These are phyloP conservation scores for Drosophila triauraria DNA, from an alignment of 1,140 invertebrate species.

Conservation along the genomic window DNA sequence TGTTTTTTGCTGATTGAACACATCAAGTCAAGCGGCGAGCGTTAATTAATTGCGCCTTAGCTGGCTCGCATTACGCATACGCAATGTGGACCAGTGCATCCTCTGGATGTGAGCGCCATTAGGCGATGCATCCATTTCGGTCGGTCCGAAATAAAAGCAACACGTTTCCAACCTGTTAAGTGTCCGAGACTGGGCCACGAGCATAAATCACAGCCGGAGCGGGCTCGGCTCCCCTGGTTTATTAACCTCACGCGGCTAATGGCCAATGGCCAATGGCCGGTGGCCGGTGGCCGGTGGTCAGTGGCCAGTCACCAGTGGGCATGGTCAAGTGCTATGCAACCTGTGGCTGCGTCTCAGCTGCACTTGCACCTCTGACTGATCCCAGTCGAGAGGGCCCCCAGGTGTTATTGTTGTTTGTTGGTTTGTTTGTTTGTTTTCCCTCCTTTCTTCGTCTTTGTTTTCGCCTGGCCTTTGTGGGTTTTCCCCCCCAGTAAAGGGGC, in stretches of 20 bases:
- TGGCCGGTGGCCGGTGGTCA: conserved; percentile 26
- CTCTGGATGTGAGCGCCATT: conserved; percentile 5
- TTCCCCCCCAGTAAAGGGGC: conserved; percentile 52
- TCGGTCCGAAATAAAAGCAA: conserved; percentile 51
- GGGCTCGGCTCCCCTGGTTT: conserved; percentile 56
- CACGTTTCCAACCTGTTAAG: conserved; percentile 70
- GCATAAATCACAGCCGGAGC: conserved; percentile 68
- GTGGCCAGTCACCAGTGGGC: conserved; percentile 44
- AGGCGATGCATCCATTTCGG: conserved; percentile 33
- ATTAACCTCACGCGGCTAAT: conserved; percentile 65
- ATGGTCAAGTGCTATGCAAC: conserved; percentile 66
- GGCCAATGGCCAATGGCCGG: conserved; percentile 26
- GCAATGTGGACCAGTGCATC: conserved; percentile 44
- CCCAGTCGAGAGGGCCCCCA: conserved; percentile 31
- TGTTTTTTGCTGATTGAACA: conserved; percentile 36
- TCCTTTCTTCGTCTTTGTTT: conserved; percentile 35
- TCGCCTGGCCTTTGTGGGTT: conserved; percentile 53
- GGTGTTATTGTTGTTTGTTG: conserved; percentile 55
- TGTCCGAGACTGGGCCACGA: conserved; percentile 71
- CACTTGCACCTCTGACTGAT: conserved; percentile 73
- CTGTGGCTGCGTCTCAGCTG: conserved; percentile 44
- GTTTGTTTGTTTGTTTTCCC: conserved; percentile 53
- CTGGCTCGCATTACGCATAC: conserved; percentile 62
- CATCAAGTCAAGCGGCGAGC: conserved; percentile 7
- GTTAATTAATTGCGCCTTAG: conserved; percentile 58